Base-by-base conservation (phyloP, 2,797 vertebrate genomes). In the Coregonus sp. region DNA sequence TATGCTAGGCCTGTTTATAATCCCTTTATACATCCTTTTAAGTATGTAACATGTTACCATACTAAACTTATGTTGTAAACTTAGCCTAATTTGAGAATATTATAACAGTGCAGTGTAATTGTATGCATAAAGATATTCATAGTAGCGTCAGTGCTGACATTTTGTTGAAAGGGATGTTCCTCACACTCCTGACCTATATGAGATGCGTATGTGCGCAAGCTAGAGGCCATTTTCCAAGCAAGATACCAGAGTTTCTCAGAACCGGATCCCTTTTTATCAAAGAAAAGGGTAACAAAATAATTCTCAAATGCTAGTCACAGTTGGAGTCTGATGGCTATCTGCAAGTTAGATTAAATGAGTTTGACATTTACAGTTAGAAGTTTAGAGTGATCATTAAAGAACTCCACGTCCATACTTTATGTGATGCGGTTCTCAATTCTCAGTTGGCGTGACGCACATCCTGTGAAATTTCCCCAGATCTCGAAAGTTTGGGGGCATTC, bases 381-480 rank as follows among this genome's bases (percentile, higher is more conserved):
- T 85, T 83, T 65, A 82, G 61, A 6, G 79, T 70, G 80, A 80
- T 83, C 78, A 35, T 87, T 88, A 80, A 82, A 78, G 65, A 78
- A 35, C 80, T 70, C 6, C 29, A n/a, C 40, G 9, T 78, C 80
- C 68, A 12, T 76, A 70, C 72, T 86, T 88, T 85, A 73, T 73
- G 59, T 70, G 54, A 80, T 65, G 74, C 29, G 37, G 70, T 67
- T 74, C 75, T 75, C 73, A 54, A n/a, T 70, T 20, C 37, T 70
- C 5, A 37, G 16, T 47, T 75, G 75, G 75, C 25, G 81, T 91
- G 93, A 94, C 87, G 87, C 91, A 92, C 84, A 72, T 75, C 88
- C 83, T 86, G 87, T 88, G 84, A 86, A 81, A 84, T 89, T 88
- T 76, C 76, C 72, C 82, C 84, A 87, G 86, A 87, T 90, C 82